A percentile compares a stretch with the other conserved stretches of the same genome.
Conservation (phyloP, 2,888 invertebrate species). For the Acanthosepion pharaonis region DNA sequence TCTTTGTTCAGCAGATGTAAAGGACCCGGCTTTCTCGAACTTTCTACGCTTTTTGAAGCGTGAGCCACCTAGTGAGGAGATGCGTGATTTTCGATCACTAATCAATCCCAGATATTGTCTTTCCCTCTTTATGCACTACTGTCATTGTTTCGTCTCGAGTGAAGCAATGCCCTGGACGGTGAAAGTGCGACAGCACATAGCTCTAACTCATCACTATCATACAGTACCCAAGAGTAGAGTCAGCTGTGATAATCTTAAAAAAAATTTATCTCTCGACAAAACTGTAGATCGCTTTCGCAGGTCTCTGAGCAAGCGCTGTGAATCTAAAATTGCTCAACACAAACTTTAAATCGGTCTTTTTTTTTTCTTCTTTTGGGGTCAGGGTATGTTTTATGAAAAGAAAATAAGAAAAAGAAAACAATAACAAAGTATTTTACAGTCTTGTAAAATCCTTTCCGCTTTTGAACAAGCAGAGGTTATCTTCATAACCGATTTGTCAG, state of each 20-base stretch:
- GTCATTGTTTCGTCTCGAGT: slow-evolving; percentile 37
- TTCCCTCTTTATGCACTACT: slow-evolving; percentile 45
- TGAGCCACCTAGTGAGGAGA: slow-evolving; percentile 25
- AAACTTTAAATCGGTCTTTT: background rate
- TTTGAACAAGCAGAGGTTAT: background rate
- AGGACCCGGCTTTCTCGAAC: slow-evolving; percentile 44
- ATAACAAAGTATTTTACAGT: background rate
- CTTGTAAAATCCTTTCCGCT: background rate
- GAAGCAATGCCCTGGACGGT: slow-evolving; percentile 45
- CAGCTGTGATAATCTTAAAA: slow-evolving; percentile 39
- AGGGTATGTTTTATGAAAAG: too few relatives aligned
- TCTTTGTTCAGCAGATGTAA: slow-evolving; percentile 20
- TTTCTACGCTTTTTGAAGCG: slow-evolving; percentile 42
- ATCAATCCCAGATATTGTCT: slow-evolving; percentile 44
- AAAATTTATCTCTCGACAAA: slow-evolving; percentile 39
- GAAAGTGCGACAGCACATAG: slow-evolving; percentile 44
- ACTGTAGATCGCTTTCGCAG: slow-evolving; percentile 38
- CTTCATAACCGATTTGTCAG: background rate
- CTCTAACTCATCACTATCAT: slow-evolving; percentile 41
- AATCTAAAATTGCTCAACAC: slow-evolving; percentile 2
- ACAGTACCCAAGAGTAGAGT: background rate
- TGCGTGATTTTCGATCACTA: slow-evolving; percentile 43
- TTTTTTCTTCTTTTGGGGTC: background rate
- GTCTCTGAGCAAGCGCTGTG: background rate
- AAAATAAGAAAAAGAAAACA: background rate